Percentiles rank a stretch among this genome's conserved stretches.
Conservation (phyloP, 2,113 vertebrate species). For the Oncorhynchus gorbuscha region DNA sequence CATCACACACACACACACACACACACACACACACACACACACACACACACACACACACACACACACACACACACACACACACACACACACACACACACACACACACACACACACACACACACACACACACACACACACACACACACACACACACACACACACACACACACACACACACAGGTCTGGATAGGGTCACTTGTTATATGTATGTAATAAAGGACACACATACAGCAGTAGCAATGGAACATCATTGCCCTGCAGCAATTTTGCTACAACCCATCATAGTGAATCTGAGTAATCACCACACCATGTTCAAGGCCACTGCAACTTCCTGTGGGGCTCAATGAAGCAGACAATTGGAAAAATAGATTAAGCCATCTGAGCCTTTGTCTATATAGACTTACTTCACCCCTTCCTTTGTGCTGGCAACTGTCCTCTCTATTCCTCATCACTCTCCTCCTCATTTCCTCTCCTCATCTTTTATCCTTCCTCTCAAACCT, state of each 20-base stretch:
- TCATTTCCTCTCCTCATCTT: neutral
- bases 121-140: no score
- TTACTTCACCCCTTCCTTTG: neutral
- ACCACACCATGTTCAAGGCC: conserved; percentile 37
- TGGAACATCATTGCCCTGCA: conserved; percentile 27
- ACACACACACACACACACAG: neutral
- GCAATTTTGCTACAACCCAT: neutral
- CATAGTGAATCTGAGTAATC: conserved; percentile 42
- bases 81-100: neutral
- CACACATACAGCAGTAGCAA: conserved; percentile 12
- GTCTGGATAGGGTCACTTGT: no score
- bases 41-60: neutral
- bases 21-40: neutral
- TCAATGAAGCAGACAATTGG: conserved; percentile 60
- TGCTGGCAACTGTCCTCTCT: conserved; percentile 19
- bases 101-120: no score
- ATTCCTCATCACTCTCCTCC: conserved; percentile 1
- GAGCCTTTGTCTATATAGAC: conserved; percentile 22
- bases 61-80: neutral
- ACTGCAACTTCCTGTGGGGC: conserved; percentile 25
- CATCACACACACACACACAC: neutral
- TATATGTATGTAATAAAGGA: neutral
- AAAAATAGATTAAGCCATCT: conserved; percentile 44
- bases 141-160: neutral
- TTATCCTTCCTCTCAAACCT: conserved; percentile 20